Evolutionary conservation across 2,797 vertebrate species (phyloP), one percentile per base, ranked within the genome.

Genomic region (Notolabrus celidotus): DNA sequence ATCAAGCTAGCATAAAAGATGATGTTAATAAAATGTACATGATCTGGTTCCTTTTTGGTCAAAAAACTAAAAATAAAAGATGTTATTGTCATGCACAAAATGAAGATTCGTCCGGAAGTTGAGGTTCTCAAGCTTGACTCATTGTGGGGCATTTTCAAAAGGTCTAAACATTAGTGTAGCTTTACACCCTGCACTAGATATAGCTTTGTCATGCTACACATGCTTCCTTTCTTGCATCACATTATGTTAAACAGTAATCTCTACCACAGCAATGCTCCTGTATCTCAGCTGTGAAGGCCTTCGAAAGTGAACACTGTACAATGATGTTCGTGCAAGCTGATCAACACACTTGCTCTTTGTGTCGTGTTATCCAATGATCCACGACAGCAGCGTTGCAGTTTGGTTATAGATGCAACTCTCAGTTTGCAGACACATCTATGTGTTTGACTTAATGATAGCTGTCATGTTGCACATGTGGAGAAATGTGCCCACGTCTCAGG

Each of bases 191-290:
- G 22, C 39, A 54, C 17, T 23, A 49, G 23, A 41, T 53, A 63
- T 58, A 9, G 43, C 27, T 59, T 38, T 46, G 39, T 67, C 14
- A 54, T 65, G 31, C 60, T 56, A 17, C n/a, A 65, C 27, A 54
- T 51, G 25, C 29, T 62, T 47, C 19, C 23, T 50, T 36, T 74
- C 61, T 23, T 59, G 25, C 36, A 54, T 50, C 39, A 64, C 39
- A 50, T 58, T 31, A 10, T 63, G 36, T 64, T 54, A 23, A 27
- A 64, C 41, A 55, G 33, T 7, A 1, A n/a, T 75, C 19, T 54
- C 3, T 43, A 5, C n/a, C 17, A 43, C 41, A 43, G 41, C 8
- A 34, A 10, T 10, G 7, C 33, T 3, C 34, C 8, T 34, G 10
- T 7, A 34, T 34, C 33, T 34, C 2, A 9, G 34, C 33, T 34